Base-by-base conservation (phyloP, 2,797 vertebrate genomes). In the Labroides dimidiatus region DNA sequence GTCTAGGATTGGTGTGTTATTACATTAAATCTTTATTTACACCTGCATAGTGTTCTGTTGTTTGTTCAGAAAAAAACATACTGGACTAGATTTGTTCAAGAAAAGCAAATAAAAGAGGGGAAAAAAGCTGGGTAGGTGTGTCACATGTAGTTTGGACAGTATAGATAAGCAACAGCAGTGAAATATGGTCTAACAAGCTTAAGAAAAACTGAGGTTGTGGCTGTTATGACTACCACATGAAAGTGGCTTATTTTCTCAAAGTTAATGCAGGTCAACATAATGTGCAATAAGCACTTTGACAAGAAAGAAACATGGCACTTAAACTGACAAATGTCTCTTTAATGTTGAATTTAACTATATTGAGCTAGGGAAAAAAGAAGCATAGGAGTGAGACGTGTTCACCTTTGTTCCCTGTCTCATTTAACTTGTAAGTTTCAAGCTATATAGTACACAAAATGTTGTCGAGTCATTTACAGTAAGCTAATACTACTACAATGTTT, bases 401-500 rank as follows among this genome's bases (percentile, higher is more conserved):
- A 33, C 4, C 1, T 33, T 9, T 33, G 5, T 7, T 9, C 4
- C 30, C 30, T 10, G n/a, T 1, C 5, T 33, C 21, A 27, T 27
- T 9, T 33, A 33, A 27, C 24, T 3, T 27, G 3, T 33, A 33
- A 33, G 24, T 27, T 49, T 43, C 0, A 41, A 51, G 8, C 11
- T 10, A 0, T 17, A 17, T 17, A 4, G 33, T 1, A 14, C 10
- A 49, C 21, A 43, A 27, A 20, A 36, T 14, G 12, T 11, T 16
- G 14, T 33, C n/a, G 36, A 6, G 30, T 48, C 2, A 5, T 23
- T n/a, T 6, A 53, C 17, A 16, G 16, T 10, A 17, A 33, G 19
- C 27, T 17, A 30, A 27, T 24, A 37, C 56, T 76, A 89, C 84
- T 82, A 84, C 84, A 72, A 42, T 90, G 86, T 92, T 89, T 78